These are phyloP conservation scores for Choristoneura rosaceana DNA, from an alignment of 2,888 invertebrate genomes.

Conservation along the genomic window DNA sequence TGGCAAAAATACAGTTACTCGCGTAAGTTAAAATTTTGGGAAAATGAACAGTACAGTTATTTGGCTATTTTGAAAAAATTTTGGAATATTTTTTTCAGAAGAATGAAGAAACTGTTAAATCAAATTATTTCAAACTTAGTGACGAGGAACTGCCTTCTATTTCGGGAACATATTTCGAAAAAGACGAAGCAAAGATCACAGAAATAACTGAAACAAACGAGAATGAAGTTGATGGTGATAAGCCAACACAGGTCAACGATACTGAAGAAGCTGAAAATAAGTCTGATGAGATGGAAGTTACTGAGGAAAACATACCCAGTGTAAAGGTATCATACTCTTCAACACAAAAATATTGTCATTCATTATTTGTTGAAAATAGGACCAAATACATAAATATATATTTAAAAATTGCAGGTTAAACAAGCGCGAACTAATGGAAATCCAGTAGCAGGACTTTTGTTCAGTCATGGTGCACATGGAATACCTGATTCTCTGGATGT, in stretches of 20 bases:
- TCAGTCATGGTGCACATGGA: slow-evolving; percentile 62
- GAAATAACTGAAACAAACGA: slow-evolving; percentile 33
- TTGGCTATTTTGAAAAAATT: neutral
- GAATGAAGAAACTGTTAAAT: slow-evolving; percentile 59
- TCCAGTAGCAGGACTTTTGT: slow-evolving; percentile 62
- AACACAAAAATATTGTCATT: neutral
- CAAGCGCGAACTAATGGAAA: slow-evolving; percentile 48
- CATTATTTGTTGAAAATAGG: neutral
- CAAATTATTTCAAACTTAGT: slow-evolving; percentile 65
- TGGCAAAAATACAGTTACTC: slow-evolving; percentile 58
- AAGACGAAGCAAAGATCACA: slow-evolving; percentile 25
- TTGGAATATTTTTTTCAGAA: slow-evolving; percentile 53
- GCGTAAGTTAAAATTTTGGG: slow-evolving; percentile 49
- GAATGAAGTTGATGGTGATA: slow-evolving; percentile 35
- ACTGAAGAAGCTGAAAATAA: slow-evolving; percentile 10
- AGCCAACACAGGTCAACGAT: neutral
- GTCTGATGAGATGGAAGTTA: slow-evolving; percentile 41
- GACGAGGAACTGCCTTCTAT: slow-evolving; percentile 38
- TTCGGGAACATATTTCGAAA: slow-evolving; percentile 8
- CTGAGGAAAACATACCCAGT: slow-evolving; percentile 47
- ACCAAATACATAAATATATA: neutral
- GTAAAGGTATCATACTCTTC: slow-evolving; percentile 46
- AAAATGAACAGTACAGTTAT: neutral
- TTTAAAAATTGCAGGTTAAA: slow-evolving; percentile 34
- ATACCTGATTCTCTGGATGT: slow-evolving; percentile 69